These are phyloP conservation scores for Drosophila hydei DNA, from an alignment of 1,140 invertebrate genomes.

Conservation along the genomic window DNA sequence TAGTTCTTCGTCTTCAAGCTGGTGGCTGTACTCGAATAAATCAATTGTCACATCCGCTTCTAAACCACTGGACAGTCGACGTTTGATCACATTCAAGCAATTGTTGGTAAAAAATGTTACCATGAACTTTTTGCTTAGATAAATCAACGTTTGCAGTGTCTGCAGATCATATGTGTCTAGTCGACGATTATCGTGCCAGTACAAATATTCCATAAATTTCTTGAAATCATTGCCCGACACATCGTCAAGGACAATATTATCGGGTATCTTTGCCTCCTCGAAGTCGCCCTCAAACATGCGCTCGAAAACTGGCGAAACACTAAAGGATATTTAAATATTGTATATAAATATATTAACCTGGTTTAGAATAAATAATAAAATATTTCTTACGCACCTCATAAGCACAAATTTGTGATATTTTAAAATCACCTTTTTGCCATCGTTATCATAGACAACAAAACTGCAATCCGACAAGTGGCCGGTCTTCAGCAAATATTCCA, in stretches of 20 bases:
- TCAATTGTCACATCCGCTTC: slow-evolving; percentile 30
- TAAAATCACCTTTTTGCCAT: slow-evolving; percentile 24
- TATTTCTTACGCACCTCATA: slow-evolving; percentile 24
- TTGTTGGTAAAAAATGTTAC: slow-evolving; percentile 19
- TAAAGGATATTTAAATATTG: not conserved
- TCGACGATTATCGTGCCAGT: slow-evolving; percentile 32
- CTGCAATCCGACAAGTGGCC: slow-evolving; percentile 54
- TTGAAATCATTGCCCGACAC: slow-evolving; percentile 36
- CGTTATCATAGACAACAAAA: slow-evolving; percentile 34
- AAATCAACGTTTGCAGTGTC: slow-evolving; percentile 39
- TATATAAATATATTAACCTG: not conserved
- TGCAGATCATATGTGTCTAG: slow-evolving; percentile 20
- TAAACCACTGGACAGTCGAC: not conserved
- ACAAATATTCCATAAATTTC: slow-evolving; percentile 45
- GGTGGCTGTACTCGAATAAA: slow-evolving; percentile 37
- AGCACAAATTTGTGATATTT: slow-evolving; percentile 53
- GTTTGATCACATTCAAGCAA: slow-evolving; percentile 22
- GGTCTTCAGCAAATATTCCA: slow-evolving; percentile 41
- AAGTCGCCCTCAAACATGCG: slow-evolving; percentile 53
- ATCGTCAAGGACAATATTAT: slow-evolving; percentile 54
- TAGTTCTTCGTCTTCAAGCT: slow-evolving; percentile 31
- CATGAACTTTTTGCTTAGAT: slow-evolving; percentile 51
- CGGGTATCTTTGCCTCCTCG: slow-evolving; percentile 26
- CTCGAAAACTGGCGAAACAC: slow-evolving; percentile 49
- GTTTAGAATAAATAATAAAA: no score